Conservation (phyloP, 2,888 invertebrate species). For the Lycia hirtaria region DNA sequence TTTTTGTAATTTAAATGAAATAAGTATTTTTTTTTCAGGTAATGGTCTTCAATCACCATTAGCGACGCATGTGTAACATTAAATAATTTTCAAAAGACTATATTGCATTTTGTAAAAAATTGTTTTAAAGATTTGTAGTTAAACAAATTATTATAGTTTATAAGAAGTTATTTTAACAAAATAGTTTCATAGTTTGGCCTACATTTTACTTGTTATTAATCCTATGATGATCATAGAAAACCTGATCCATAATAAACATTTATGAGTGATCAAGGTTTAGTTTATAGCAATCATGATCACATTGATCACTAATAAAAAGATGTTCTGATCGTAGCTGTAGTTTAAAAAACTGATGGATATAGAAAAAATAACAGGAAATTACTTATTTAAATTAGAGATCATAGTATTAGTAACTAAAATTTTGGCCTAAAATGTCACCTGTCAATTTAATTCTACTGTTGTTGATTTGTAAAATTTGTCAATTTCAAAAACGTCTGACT, state of each 20-base stretch:
- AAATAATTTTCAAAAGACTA: constrained; percentile 45
- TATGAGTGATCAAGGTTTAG: neutral
- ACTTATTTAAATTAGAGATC: constrained; percentile 4
- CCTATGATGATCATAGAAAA: constrained; percentile 13
- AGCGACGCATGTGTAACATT: constrained; percentile 87
- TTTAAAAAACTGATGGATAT: neutral
- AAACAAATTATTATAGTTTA: constrained; percentile 6
- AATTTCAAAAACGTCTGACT: constrained; percentile 68
- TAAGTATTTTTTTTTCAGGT: constrained; percentile 62
- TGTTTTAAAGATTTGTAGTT: constrained; percentile 21
- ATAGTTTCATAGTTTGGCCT: constrained; percentile 16
- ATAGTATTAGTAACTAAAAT: constrained; percentile 31
- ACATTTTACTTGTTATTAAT: constrained; percentile 7
- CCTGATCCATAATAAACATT: no score
- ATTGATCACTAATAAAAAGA: neutral
- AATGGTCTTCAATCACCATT: constrained; percentile 78
- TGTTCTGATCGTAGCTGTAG: neutral
- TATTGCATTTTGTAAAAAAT: constrained; percentile 42
- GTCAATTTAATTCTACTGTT: constrained; percentile 48
- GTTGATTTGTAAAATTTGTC: constrained; percentile 55
- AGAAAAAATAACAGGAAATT: neutral
- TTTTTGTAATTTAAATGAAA: neutral
- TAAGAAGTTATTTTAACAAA: constrained; percentile 18
- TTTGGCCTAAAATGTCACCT: constrained; percentile 36
- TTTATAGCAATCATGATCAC: neutral